Evolutionary conservation across 2,888 invertebrate genomes (phyloP).

Genomic region (Clivina fossor): DNA sequence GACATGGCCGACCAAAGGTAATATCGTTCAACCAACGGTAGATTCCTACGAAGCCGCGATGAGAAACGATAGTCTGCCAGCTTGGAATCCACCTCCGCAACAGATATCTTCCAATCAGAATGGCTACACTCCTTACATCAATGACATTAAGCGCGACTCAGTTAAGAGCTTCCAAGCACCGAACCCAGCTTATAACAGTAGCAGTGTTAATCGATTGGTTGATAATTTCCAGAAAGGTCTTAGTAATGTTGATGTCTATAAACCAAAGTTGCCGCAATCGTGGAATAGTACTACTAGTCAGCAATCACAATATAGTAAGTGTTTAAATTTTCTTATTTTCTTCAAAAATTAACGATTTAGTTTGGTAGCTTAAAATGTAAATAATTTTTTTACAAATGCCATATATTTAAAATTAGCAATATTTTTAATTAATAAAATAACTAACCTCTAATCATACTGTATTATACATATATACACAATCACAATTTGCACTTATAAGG

Average conservation of each 20-base stretch:
- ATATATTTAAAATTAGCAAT: no score
- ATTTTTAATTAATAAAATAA: no score
- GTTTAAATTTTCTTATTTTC: constrained; percentile 10
- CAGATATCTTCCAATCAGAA: constrained; percentile 44
- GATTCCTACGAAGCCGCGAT: constrained; percentile 51
- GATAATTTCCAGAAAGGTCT: constrained; percentile 51
- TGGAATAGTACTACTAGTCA: constrained; percentile 51
- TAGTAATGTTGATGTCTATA: constrained; percentile 53
- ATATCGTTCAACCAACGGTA: constrained; percentile 50
- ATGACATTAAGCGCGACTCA: constrained; percentile 38
- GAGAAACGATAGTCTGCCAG: constrained; percentile 24
- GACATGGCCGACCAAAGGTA: constrained; percentile 47
- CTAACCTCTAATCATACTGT: no score
- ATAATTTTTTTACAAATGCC: no score
- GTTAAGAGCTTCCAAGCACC: constrained; percentile 45
- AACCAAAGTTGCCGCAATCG: constrained; percentile 55
- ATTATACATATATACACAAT: no score
- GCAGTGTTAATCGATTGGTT: constrained; percentile 52
- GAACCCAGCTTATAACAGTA: constrained; percentile 52
- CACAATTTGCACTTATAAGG: no score
- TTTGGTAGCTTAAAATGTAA: no score
- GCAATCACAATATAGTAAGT: constrained; percentile 50
- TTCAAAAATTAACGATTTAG: no score
- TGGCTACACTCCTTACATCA: constrained; percentile 34
- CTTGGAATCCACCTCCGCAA: constrained; percentile 32